phyloP scores from a whole-genome alignment of 2,888 invertebrate genomes.

The Tenodera sinensis region DNA sequence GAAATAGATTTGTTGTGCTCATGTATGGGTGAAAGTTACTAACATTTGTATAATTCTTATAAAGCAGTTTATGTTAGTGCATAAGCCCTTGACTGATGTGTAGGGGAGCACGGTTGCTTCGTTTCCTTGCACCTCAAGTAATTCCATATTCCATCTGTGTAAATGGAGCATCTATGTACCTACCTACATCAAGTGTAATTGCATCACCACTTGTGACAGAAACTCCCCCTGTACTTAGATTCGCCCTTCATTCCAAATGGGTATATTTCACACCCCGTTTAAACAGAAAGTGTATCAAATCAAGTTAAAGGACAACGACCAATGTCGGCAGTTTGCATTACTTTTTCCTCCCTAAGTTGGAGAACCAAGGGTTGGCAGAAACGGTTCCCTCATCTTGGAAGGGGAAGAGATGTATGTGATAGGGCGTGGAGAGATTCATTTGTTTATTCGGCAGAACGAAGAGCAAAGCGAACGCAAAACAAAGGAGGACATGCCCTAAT shows the following conservation, averaged over 20 bases:
- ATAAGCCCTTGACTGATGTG: too few relatives aligned
- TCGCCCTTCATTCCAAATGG: background rate
- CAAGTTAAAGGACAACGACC: background rate
- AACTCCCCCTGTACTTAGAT: too few relatives aligned
- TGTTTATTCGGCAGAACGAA: background rate
- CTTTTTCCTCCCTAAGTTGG: background rate
- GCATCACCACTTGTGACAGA: background rate
- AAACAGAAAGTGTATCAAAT: background rate
- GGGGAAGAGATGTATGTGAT: background rate
- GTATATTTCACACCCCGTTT: background rate
- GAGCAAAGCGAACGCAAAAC: background rate
- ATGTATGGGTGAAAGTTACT: too few relatives aligned
- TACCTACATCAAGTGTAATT: too few relatives aligned
- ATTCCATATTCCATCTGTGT: too few relatives aligned
- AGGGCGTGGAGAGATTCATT: background rate
- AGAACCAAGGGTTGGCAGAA: background rate
- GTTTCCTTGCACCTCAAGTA: too few relatives aligned
- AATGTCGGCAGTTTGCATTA: background rate
- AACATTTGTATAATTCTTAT: too few relatives aligned
- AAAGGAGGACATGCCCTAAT: background rate
- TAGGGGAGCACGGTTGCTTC: too few relatives aligned
- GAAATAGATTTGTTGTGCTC: too few relatives aligned
- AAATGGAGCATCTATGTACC: too few relatives aligned
- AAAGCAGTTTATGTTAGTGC: too few relatives aligned
- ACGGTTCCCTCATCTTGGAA: background rate